phyloP scores from a whole-genome alignment of 2,888 invertebrate species.

The Leptopilina myrica region DNA sequence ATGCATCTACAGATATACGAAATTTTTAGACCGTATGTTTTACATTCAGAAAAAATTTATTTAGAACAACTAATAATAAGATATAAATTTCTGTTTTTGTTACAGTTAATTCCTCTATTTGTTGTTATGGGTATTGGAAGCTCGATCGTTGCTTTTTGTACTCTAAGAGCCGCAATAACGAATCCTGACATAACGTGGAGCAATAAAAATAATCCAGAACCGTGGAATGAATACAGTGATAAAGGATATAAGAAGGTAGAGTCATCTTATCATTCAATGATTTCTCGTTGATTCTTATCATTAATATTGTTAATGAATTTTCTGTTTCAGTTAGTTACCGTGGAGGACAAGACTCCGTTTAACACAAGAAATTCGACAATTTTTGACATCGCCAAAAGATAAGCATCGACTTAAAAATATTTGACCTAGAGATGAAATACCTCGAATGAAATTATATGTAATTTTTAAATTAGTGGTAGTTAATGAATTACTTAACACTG shows the following conservation, averaged over 20 bases:
- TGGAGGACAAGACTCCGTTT: not conserved
- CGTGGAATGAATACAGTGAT: conserved; percentile 86
- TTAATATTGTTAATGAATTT: not conserved
- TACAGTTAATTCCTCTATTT: conserved; percentile 7
- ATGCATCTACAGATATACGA: no score
- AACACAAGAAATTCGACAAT: not conserved
- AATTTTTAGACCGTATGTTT: no score
- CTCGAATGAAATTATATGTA: no score
- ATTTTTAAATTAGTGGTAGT: no score
- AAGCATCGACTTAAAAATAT: not conserved
- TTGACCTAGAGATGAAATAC: not conserved
- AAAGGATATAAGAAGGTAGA: conserved; percentile 84
- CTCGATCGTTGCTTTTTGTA: conserved; percentile 82
- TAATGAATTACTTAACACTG: no score
- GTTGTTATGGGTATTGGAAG: conserved; percentile 85
- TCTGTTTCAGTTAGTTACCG: not conserved
- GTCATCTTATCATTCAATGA: not conserved
- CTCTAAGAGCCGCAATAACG: conserved; percentile 83
- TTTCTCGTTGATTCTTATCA: not conserved
- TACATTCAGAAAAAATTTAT: no score
- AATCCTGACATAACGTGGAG: conserved; percentile 92
- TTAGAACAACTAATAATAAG: no score
- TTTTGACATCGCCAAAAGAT: not conserved
- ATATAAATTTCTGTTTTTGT: not conserved
- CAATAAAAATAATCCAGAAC: conserved; percentile 84